phyloP scores from a whole-genome alignment of 2,888 invertebrate species.

The Drosophila basisetae region DNA sequence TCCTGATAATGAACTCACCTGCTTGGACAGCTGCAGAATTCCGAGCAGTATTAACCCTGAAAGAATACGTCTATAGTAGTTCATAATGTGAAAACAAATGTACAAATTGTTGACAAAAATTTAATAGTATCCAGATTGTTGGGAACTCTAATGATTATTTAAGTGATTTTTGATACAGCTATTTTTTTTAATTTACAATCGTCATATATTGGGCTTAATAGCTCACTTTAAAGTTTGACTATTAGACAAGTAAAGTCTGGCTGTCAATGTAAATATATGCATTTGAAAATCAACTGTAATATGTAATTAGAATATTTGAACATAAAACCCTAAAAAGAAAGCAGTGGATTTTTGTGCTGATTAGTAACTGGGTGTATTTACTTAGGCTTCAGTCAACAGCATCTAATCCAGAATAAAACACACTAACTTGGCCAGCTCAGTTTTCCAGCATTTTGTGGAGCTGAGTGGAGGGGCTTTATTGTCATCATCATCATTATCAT shows the following conservation, averaged over 20 bases:
- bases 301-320: slow-evolving; percentile 29
- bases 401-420: background rate
- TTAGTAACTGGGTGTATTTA: slow-evolving; percentile 28
- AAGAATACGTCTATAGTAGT: slow-evolving; percentile 38
- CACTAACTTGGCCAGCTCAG: background rate
- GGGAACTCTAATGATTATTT: slow-evolving; percentile 51
- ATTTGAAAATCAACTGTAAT: background rate
- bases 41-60: slow-evolving; percentile 40
- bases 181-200: slow-evolving; percentile 1
- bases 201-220: slow-evolving; percentile 26
- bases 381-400: slow-evolving; percentile 34
- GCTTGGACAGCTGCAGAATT: slow-evolving; percentile 49
- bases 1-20: slow-evolving; percentile 41
- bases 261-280: background rate
- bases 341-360: slow-evolving; percentile 10
- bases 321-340: slow-evolving; percentile 14
- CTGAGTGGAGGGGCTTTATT: slow-evolving; percentile 2
- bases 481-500: slow-evolving; percentile 29
- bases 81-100: slow-evolving; percentile 44
- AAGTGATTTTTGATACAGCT: slow-evolving; percentile 54
- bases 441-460: background rate
- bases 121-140: slow-evolving; percentile 5
- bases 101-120: slow-evolving; percentile 1
- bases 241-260: background rate
- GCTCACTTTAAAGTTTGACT: slow-evolving; percentile 16